Evolutionary conservation across 2,888 invertebrate genomes (phyloP), one percentile per base, ranked within the genome.

Genomic region (Sthenelais limicola): DNA sequence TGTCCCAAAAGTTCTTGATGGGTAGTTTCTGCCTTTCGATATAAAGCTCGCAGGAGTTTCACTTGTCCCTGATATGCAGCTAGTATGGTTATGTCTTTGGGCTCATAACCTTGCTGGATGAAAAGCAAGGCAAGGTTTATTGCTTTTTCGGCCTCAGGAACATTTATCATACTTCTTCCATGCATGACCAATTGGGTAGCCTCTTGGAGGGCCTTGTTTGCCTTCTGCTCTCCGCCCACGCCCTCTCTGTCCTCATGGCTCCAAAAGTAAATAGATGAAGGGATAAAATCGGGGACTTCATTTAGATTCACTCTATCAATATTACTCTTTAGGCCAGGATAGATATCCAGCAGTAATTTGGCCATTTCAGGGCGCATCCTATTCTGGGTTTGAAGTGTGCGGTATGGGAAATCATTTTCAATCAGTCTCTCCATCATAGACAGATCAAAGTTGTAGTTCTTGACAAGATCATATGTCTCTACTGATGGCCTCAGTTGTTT

Each of bases 381-480:
- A 28, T 76, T 76, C 58, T 76, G 77, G 51, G 72, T 51, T 21
- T 48, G 15, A n/a, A 76, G 33, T 15, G 73, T 47, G 15, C 52
- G 9, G 49, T 68, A 76, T 9, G 56, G 38, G 26, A 71, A 38
- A 18, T 67, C 43, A 67, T 76, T 76, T 21, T 76, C 69, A 21
- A 76, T 74, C 3, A 76, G 68, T 24, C 77, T 30, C 54, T 76
- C 77, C 75, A 76, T 75, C 72, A 76, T 68, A 3, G 77, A 76
- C 26, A 76, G 33, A 56, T 76, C 77, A 18, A 76, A 35, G 51
- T 76, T 62, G 47, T 48, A 76, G 35, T 76, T 33, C 33, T 47
- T 71, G 7, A 18, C 32, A 18, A 76, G 70, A 0, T 1, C 1
- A 35, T 74, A 75, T 62, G 33, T 74, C 28, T 76, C 75, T 15